Evolutionary conservation across 2,888 invertebrate genomes (phyloP), one percentile per base, ranked within the genome.

Genomic region (Loripinus fragilis): DNA sequence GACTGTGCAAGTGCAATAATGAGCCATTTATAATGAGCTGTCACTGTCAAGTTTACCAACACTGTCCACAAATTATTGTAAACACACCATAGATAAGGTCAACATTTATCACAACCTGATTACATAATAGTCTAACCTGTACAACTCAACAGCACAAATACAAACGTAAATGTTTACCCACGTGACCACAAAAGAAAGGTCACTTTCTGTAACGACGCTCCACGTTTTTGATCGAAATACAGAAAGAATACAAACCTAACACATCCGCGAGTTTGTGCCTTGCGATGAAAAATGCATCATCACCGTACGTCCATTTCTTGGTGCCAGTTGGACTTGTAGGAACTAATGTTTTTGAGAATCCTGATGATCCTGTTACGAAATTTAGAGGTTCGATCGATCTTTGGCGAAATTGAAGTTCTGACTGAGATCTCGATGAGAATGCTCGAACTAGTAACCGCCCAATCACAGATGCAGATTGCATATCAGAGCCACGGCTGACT

Each of bases 241-340:
- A 52, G 42, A 28, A 52, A 30, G 5, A 20, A 33, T 60, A 60
- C 60, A 60, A 94, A 98, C 98, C 98, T 94, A 99, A 96, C 89
- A 99, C 98, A 95, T 99, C 98, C 81, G 97, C 97, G 78, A 96
- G 95, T 92, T 95, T 95, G 92, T 96, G 95, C 92, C 95, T 95
- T 7, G 96, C 95, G 82, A 95, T 95, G 94, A 99, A 99, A 97
- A 98, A 99, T 78, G 99, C 98, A 95, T 99, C 99, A 94, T 99
- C 99, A 83, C 99, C 99, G 94, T 97, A 99, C 93, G 98, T 97
- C 93, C 98, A 98, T 81, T 93, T 93, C 78, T 93, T 93, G 25
- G 91, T 85, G 23, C 91, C 92, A 74, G 91, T 92, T 23, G 91
- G 90, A 2, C 90, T 88, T 12, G 91, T 88, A 64, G 88, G 86